Conservation (phyloP, 2,888 invertebrate genomes). For the Lordiphosa andalusiaca region DNA sequence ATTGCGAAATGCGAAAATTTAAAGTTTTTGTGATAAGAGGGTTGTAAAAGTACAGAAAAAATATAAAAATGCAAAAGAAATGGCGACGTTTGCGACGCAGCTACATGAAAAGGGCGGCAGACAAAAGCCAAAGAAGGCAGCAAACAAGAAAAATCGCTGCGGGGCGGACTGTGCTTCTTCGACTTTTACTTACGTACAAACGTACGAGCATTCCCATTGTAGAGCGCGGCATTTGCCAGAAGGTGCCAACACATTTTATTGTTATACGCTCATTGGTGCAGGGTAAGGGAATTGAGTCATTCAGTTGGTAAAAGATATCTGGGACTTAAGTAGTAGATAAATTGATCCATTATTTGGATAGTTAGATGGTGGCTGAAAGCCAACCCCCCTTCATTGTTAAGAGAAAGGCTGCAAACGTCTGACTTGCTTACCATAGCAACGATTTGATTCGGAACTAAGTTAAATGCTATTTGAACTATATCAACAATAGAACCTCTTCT, state of each 20-base stretch:
- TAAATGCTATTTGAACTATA: no score
- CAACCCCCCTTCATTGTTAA: no score
- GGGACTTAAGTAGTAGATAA: no score
- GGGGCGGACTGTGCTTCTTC: constrained; percentile 25
- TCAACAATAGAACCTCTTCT: no score
- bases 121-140: constrained; percentile 56
- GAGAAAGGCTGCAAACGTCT: no score
- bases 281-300: constrained; percentile 14
- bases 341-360: no score
- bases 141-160: constrained; percentile 71
- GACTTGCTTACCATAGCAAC: no score
- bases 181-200: constrained; percentile 52
- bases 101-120: constrained; percentile 68
- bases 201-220: constrained; percentile 62
- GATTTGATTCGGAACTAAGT: no score
- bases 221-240: constrained; percentile 68
- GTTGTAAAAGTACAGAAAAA: constrained; percentile 55
- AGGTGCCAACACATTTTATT: constrained; percentile 73
- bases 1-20: constrained; percentile 72
- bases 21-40: constrained; percentile 70
- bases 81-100: constrained; percentile 60
- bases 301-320: not conserved
- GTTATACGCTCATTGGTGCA: constrained; percentile 40
- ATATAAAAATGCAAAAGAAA: constrained; percentile 44
- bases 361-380: no score